Conservation (phyloP, 2,888 invertebrate genomes). For the Acleris holmiana region DNA sequence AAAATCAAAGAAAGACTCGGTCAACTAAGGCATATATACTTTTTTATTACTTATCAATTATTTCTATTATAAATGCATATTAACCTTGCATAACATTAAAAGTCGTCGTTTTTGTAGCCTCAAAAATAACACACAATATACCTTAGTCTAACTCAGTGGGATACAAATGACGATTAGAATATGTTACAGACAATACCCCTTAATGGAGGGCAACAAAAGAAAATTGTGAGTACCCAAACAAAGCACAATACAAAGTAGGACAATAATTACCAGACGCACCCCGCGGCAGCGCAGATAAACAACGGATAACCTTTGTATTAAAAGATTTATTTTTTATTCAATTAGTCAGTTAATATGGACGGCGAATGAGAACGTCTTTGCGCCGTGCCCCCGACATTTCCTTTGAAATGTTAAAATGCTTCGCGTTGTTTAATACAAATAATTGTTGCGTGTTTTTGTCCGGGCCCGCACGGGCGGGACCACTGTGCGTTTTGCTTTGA, state of each 20-base stretch:
- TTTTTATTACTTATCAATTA: too few species aligned
- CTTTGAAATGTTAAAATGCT: constrained; percentile 61
- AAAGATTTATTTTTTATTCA: constrained; percentile 64
- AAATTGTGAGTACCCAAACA: constrained; percentile 56
- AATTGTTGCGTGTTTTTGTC: constrained; percentile 41
- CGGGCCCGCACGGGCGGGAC: constrained; percentile 37
- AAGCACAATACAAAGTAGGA: constrained; percentile 70
- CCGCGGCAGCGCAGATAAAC: constrained; percentile 58
- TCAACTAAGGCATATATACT: too few species aligned
- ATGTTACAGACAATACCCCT: constrained; percentile 62
- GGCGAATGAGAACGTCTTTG: constrained; percentile 52
- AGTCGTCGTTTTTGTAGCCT: neutral
- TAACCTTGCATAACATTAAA: too few species aligned
- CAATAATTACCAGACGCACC: constrained; percentile 69
- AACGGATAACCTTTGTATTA: constrained; percentile 58
- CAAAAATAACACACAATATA: constrained; percentile 6
- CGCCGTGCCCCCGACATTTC: constrained; percentile 55
- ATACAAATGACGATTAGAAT: constrained; percentile 61
- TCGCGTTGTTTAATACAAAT: constrained; percentile 43
- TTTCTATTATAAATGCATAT: too few species aligned
- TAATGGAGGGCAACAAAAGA: constrained; percentile 66
- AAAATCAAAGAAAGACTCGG: too few species aligned
- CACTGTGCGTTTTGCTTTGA: constrained; percentile 37
- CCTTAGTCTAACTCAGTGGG: constrained; percentile 32
- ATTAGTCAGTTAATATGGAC: constrained; percentile 64